A percentile compares a stretch with the other conserved stretches of the same genome.
Evolutionary conservation across 2,797 vertebrate species (phyloP).

Genomic region (Propithecus perrieri): DNA sequence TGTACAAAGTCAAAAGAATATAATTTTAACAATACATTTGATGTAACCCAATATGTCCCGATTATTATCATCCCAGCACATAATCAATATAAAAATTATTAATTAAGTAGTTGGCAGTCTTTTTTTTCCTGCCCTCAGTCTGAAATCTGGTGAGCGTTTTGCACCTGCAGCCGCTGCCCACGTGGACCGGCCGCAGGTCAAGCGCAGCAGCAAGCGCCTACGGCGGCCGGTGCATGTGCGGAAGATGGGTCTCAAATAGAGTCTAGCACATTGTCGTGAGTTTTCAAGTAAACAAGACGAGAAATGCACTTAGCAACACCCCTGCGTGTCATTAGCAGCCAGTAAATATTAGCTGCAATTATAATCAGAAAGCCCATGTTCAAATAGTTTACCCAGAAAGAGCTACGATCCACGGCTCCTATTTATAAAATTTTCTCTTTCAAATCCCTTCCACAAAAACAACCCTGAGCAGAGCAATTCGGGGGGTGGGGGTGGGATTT

Average conservation of each 20-base stretch:
- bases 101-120: background rate
- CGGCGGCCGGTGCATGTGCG: background rate
- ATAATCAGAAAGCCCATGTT: background rate
- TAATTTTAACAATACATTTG: background rate
- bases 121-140: background rate
- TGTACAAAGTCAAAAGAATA: background rate
- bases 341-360: background rate
- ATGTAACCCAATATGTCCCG: background rate
- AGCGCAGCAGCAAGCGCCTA: rapidly evolving
- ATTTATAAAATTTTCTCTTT: background rate
- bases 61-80: background rate
- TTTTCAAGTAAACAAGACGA: background rate
- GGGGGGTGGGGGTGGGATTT: background rate
- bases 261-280: too few relatives aligned
- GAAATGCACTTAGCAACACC: background rate
- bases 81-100: background rate
- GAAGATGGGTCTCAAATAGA: rapidly evolving
- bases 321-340: background rate
- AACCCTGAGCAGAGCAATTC: rapidly evolving
- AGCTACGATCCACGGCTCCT: background rate
- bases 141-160: background rate
- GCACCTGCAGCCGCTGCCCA: rapidly evolving
- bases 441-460: background rate
- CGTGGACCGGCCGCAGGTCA: background rate
- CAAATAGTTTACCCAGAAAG: background rate